phyloP scores from a whole-genome alignment of 2,113 vertebrate species.

The Megalops atlanticus region DNA sequence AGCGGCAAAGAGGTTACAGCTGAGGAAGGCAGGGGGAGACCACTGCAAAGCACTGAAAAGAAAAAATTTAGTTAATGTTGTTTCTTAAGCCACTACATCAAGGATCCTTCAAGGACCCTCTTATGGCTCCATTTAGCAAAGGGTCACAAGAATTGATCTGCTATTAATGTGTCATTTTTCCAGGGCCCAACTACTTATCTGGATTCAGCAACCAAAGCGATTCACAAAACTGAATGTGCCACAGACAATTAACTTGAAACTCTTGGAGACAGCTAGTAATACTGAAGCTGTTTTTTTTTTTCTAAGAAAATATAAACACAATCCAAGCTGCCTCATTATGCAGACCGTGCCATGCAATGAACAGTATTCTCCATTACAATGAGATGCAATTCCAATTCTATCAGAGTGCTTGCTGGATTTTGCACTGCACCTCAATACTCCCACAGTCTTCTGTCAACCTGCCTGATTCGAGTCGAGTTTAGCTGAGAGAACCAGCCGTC shows the following conservation, averaged over 20 bases:
- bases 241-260: not conserved
- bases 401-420: no score
- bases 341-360: not conserved
- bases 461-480: not conserved
- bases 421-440: no score
- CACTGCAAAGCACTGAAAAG: not conserved
- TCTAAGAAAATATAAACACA: not conserved
- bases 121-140: not conserved
- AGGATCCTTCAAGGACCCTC: not conserved
- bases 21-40: not conserved
- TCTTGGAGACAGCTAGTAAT: not conserved
- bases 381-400: not conserved
- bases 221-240: not conserved
- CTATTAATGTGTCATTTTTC: not conserved
- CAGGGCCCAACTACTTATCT: not conserved
- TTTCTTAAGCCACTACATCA: not conserved
- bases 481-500: not conserved
- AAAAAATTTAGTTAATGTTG: not conserved
- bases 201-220: not conserved
- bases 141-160: not conserved
- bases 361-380: not conserved
- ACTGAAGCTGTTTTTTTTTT: no score
- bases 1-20: not conserved
- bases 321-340: not conserved
- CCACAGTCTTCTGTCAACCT: not conserved